Evolutionary conservation across 2,797 vertebrate genomes (phyloP).

Genomic region (Smutsia temminckii): DNA sequence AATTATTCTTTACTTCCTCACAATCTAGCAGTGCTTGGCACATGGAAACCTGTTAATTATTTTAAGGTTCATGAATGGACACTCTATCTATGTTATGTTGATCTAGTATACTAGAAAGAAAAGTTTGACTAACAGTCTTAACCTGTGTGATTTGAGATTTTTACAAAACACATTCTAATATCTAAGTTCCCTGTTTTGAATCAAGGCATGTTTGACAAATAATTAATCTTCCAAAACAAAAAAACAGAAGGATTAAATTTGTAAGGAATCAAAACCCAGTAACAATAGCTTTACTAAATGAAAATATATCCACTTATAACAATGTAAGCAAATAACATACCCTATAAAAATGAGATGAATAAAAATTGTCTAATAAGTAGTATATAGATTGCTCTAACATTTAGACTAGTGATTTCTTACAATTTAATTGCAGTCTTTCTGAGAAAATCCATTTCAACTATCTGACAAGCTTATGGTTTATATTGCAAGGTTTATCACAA

Average conservation of each 20-base stretch:
- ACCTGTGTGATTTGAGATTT: background rate
- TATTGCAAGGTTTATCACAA: constrained; percentile 9
- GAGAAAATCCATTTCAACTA: background rate
- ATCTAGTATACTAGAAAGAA: background rate
- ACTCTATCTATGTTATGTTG: background rate
- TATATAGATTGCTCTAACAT: background rate
- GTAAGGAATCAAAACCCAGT: background rate
- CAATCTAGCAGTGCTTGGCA: background rate
- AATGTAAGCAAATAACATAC: background rate
- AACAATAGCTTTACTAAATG: background rate
- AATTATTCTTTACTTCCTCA: background rate
- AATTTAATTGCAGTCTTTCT: background rate
- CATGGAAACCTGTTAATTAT: background rate
- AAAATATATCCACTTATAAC: constrained; percentile 5
- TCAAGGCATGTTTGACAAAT: background rate
- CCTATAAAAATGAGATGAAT: constrained; percentile 21
- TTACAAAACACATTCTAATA: constrained; percentile 7
- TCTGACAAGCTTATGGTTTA: background rate
- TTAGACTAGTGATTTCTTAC: constrained; percentile 15
- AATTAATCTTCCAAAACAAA: background rate
- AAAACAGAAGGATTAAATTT: background rate
- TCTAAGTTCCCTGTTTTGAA: background rate
- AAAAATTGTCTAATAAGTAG: constrained; percentile 1
- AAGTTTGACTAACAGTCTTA: background rate
- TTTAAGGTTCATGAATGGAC: background rate